Evolutionary conservation across 2,888 invertebrate species (phyloP), one percentile per base, ranked within the genome.

Genomic region (Nudaria mundana): DNA sequence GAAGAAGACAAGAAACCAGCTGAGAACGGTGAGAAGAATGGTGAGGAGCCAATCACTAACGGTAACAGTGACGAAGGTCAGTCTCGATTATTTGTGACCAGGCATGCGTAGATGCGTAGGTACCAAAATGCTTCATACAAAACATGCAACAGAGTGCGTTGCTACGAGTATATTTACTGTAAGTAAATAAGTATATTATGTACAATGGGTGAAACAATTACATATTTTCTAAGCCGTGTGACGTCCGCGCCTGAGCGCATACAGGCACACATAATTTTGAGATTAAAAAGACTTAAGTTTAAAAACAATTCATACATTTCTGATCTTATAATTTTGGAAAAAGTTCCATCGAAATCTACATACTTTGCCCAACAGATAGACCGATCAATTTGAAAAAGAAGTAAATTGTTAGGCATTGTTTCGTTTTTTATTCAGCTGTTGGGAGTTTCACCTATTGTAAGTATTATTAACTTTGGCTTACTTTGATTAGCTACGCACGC

Each of bases 31-130:
- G 85, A 85, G 58, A 84, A 84, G 76, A 83, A 84, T 52, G 84
- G 79, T 63, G 85, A 86, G 75, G 89, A 88, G 70, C 76, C 83
- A 62, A 75, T 86, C 75, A 77, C 86, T 81, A 89, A 89, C 68
- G 89, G 87, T 81, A 87, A 86, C 81, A 86, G 88, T 61, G 89
- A 89, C 56, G 89, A 89, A 85, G 89, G 88, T 88, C 76, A 76
- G 88, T 83, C 84, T 76, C 85, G 79, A 76, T 64, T 61, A 68
- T 56, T 73, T 72, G 66, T 71, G 71, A 62, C 71, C 71, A 68
- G 66, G 70, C 70, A 71, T 71, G 70, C 64, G 66, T 66, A 69
- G 52, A 48, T 62, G 76, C 76, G 74, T 74, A 76, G 68, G n/a
- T n/a, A n/a, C n/a, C n/a, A n/a, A n/a, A n/a, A 66, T 54, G 81